Evolutionary conservation across 2,113 vertebrate genomes (phyloP).

Genomic region (Gadus chalcogrammus): DNA sequence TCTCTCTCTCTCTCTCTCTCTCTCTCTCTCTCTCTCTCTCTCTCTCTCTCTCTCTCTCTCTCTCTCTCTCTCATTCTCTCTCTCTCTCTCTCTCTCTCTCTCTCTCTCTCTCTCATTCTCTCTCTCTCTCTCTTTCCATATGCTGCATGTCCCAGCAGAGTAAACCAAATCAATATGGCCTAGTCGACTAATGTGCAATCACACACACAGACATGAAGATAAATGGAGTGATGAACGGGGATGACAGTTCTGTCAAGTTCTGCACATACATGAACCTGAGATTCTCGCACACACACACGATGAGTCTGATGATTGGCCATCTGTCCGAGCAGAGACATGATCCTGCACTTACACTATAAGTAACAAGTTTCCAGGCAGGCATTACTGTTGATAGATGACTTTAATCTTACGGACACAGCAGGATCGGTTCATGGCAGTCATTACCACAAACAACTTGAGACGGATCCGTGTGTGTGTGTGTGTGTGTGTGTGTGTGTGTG

Average conservation of each 20-base stretch:
- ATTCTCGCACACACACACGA: neutral
- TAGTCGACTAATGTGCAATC: constrained; percentile 54
- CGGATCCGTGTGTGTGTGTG: neutral
- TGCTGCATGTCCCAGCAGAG: constrained; percentile 49
- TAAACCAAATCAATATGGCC: constrained; percentile 59
- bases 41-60: neutral
- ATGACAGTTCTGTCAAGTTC: neutral
- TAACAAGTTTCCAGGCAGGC: no score
- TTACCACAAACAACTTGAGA: no score
- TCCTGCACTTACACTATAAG: no score
- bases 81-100: neutral
- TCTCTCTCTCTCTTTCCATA: constrained; percentile 18
- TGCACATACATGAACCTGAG: neutral
- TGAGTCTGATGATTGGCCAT: neutral
- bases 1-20: no score
- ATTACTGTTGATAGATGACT: no score
- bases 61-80: neutral
- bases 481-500: constrained; percentile 13
- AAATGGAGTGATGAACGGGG: neutral
- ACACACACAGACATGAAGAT: neutral
- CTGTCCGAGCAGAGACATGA: no score
- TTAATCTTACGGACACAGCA: no score
- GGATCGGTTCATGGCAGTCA: neutral
- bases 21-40: no score
- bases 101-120: neutral